Evolutionary conservation across 2,113 vertebrate genomes (phyloP).

Genomic region (Alligator sinensis): DNA sequence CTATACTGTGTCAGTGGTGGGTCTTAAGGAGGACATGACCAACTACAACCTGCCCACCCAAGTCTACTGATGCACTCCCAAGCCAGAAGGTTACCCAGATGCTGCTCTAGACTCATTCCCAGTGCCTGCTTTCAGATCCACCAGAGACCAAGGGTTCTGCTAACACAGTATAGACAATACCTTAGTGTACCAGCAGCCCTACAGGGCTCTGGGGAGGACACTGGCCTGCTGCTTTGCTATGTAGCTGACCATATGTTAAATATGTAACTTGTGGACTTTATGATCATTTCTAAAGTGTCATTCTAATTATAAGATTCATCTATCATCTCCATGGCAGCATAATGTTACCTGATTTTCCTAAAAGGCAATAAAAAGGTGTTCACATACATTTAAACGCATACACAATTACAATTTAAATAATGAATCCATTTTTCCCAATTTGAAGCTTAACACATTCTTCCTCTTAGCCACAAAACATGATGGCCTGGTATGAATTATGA

Average conservation of each 20-base stretch:
- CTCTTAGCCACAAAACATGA: not conserved
- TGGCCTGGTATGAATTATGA: not conserved
- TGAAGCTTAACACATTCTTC: not conserved
- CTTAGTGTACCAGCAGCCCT: no score
- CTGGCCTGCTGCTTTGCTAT: not conserved
- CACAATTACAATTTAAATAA: not conserved
- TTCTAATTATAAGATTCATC: not conserved
- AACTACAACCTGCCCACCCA: no score
- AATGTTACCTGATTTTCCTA: not conserved
- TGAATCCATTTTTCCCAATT: not conserved
- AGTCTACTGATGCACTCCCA: no score
- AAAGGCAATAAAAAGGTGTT: not conserved
- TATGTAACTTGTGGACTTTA: not conserved
- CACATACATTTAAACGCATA: not conserved
- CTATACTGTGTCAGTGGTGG: no score
- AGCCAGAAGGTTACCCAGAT: not conserved
- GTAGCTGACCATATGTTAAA: no score
- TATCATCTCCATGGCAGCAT: not conserved
- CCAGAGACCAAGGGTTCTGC: no score
- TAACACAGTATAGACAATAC: no score
- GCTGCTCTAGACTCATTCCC: no score
- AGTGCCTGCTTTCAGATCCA: no score
- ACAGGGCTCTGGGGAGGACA: not conserved
- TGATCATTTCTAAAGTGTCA: not conserved
- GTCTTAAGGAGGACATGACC: no score